phyloP scores from a whole-genome alignment of 2,113 vertebrate species.

The Boulengeromyrus knoepffleri region DNA sequence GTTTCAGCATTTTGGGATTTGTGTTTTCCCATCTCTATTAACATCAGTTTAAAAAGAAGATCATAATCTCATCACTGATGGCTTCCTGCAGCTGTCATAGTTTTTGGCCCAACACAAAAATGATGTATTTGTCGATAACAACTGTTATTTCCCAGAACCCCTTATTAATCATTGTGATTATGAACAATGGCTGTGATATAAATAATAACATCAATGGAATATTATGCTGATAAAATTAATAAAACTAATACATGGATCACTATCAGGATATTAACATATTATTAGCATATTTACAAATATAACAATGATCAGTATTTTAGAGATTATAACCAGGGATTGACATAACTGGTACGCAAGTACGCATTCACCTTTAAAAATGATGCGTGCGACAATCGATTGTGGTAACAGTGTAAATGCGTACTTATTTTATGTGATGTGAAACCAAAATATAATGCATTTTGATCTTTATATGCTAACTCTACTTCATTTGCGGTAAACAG shows the following conservation, averaged over 20 bases:
- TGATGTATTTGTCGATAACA: neutral
- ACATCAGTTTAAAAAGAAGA: neutral
- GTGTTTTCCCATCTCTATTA: neutral
- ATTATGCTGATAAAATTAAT: neutral
- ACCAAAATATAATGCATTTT: too few relatives aligned
- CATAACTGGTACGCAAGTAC: too few relatives aligned
- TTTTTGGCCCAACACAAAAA: neutral
- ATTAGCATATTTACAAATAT: constrained; percentile 32
- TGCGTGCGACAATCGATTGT: too few relatives aligned
- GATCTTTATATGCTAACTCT: too few relatives aligned
- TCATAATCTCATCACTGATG: neutral
- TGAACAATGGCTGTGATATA: neutral
- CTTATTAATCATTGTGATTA: neutral
- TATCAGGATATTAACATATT: neutral
- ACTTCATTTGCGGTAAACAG: too few relatives aligned
- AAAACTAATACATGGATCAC: neutral
- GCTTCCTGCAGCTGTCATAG: neutral
- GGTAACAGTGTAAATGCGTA: too few relatives aligned
- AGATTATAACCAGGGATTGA: neutral
- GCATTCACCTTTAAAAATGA: too few relatives aligned
- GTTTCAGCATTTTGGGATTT: neutral
- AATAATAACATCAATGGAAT: constrained; percentile 13
- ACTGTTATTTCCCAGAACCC: neutral
- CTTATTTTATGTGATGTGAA: too few relatives aligned
- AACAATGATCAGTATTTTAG: constrained; percentile 28